These are phyloP conservation scores for Colostygia pectinataria DNA, from an alignment of 2,888 invertebrate species.

Conservation along the genomic window DNA sequence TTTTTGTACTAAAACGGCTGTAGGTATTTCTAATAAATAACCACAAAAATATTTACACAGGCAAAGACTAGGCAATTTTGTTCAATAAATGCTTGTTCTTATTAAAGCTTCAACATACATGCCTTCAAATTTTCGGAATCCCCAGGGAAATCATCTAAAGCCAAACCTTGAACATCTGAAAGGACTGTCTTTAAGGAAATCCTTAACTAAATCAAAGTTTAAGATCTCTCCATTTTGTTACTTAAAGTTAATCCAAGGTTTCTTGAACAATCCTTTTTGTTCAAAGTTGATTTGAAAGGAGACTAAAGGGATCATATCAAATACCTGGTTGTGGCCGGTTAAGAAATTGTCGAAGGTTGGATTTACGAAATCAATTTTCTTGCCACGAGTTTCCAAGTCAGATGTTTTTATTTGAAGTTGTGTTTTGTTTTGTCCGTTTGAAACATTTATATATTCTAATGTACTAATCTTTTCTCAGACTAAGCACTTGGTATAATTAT, in stretches of 20 bases:
- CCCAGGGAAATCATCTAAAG: slow-evolving; percentile 29
- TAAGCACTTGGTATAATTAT: too few relatives aligned
- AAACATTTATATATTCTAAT: too few relatives aligned
- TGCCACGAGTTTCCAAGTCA: too few relatives aligned
- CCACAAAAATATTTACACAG: not conserved
- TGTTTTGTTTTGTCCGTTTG: too few relatives aligned
- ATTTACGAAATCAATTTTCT: too few relatives aligned
- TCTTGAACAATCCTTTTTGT: slow-evolving; percentile 3
- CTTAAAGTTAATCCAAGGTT: not conserved
- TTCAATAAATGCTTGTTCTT: slow-evolving; percentile 16
- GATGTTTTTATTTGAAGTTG: too few relatives aligned
- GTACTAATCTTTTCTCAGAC: too few relatives aligned
- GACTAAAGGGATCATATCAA: too few relatives aligned
- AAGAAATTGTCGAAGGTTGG: too few relatives aligned
- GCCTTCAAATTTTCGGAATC: slow-evolving; percentile 22
- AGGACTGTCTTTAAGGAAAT: slow-evolving; percentile 20
- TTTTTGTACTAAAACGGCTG: not conserved
- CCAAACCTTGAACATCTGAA: slow-evolving; percentile 19
- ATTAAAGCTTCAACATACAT: slow-evolving; percentile 20
- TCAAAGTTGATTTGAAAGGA: not conserved
- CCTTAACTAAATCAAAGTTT: slow-evolving; percentile 18
- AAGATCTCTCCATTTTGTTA: slow-evolving; percentile 8
- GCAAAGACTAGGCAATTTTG: not conserved
- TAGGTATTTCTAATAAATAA: not conserved
- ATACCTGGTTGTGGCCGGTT: too few relatives aligned